phyloP scores from a whole-genome alignment of 2,797 vertebrate species.

The Pogoniulus pusillus region DNA sequence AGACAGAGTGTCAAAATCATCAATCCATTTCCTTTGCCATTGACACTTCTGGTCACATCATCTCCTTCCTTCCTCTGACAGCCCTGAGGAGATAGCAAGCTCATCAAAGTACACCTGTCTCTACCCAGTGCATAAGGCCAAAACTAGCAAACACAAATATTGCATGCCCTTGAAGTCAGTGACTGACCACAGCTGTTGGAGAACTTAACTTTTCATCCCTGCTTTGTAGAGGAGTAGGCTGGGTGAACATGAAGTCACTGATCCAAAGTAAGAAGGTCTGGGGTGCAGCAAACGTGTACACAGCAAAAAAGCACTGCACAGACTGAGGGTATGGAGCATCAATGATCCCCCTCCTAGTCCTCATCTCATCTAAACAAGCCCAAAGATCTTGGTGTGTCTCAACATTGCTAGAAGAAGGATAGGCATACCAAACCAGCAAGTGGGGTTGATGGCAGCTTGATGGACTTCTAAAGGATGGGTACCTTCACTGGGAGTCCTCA shows the following conservation, averaged over 20 bases:
- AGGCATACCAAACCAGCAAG: rapidly evolving
- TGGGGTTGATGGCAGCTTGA: neutral
- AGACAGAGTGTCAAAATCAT: neutral
- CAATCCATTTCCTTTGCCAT: neutral
- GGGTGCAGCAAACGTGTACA: neutral
- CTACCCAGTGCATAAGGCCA: neutral
- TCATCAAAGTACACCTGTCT: neutral
- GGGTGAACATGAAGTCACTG: neutral
- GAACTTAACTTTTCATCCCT: neutral
- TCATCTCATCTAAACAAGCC: neutral
- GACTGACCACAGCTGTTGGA: neutral
- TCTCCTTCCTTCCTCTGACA: neutral
- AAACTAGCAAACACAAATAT: neutral
- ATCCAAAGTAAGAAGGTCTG: neutral
- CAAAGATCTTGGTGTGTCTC: neutral
- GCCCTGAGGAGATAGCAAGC: neutral
- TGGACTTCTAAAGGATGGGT: neutral
- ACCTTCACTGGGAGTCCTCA: neutral
- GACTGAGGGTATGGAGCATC: rapidly evolving
- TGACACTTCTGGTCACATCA: neutral
- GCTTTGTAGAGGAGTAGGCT: neutral
- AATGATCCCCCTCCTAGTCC: rapidly evolving
- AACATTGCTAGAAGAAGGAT: neutral
- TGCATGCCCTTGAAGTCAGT: neutral
- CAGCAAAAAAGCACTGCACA: neutral